phyloP scores from a whole-genome alignment of 2,797 vertebrate genomes.

The Xenentodon cancila region DNA sequence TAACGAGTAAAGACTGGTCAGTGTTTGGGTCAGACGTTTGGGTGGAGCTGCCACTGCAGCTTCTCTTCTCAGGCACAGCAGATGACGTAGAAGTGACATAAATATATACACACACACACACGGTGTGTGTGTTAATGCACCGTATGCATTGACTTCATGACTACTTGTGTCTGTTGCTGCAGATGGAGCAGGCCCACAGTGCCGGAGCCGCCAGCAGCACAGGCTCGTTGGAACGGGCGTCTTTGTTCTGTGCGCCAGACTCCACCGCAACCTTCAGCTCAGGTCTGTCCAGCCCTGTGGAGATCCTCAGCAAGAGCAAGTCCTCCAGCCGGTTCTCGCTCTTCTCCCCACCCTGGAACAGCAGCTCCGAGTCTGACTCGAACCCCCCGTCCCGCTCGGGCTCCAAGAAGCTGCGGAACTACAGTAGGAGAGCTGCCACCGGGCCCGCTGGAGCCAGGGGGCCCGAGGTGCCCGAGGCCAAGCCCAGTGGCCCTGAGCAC shows the following conservation, averaged over 20 bases:
- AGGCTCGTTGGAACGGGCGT: conserved; percentile 76
- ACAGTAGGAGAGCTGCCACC: conserved; percentile 67
- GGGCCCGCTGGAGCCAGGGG: conserved; percentile 64
- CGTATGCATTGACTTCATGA: no score
- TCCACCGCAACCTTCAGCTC: conserved; percentile 66
- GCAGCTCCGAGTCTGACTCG: conserved; percentile 82
- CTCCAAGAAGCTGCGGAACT: conserved; percentile 81
- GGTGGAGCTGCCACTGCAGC: no score
- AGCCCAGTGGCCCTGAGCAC: conserved; percentile 56
- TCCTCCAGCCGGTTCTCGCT: conserved; percentile 82
- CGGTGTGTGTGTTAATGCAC: no score
- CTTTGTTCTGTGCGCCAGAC: conserved; percentile 80
- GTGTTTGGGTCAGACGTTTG: no score
- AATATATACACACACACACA: no score
- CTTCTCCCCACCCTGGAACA: conserved; percentile 79
- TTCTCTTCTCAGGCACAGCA: no score
- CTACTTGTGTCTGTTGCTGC: conserved; percentile 37
- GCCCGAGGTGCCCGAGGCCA: conserved; percentile 62
- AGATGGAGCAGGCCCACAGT: conserved; percentile 86
- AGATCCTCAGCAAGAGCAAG: conserved; percentile 78
- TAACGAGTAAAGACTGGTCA: no score
- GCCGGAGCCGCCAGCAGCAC: conserved; percentile 79
- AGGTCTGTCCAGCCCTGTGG: conserved; percentile 72
- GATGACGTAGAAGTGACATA: no score
- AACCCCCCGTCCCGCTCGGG: conserved; percentile 74